Percentiles rank a stretch among this genome's conserved stretches.
Conservation (phyloP, 2,113 vertebrate species). For the Cyphomyrus discorhynchus region DNA sequence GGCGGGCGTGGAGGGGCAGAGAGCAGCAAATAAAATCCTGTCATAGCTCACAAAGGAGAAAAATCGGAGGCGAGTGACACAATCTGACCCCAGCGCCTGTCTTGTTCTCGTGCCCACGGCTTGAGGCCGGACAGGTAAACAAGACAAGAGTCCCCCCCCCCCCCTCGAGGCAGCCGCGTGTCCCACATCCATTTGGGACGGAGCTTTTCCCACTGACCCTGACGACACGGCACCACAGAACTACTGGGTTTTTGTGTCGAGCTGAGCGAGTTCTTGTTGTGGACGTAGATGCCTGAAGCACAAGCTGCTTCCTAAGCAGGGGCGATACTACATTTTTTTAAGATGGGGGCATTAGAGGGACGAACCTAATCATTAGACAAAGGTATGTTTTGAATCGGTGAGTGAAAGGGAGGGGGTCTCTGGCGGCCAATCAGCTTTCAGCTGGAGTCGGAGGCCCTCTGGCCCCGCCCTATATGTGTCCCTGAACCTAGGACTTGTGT, state of each 20-base stretch:
- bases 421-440: neutral
- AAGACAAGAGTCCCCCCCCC: slow-evolving; percentile 31
- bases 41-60: slow-evolving; percentile 54
- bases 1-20: neutral
- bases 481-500: neutral
- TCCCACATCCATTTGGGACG: slow-evolving; percentile 7
- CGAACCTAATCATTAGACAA: neutral
- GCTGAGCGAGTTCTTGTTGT: slow-evolving; percentile 34
- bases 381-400: neutral
- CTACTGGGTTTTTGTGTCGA: slow-evolving; percentile 56
- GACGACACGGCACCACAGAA: slow-evolving; percentile 30
- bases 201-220: neutral
- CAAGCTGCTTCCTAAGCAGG: neutral
- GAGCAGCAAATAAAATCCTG: slow-evolving; percentile 38
- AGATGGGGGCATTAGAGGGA: neutral
- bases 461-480: neutral
- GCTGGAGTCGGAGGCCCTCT: neutral
- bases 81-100: neutral
- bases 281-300: neutral
- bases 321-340: neutral
- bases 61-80: slow-evolving; percentile 21
- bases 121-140: slow-evolving; percentile 32
- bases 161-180: slow-evolving; percentile 23
- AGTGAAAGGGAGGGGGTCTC: neutral
- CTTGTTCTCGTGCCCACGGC: slow-evolving; percentile 12